phyloP scores from a whole-genome alignment of 2,113 vertebrate genomes.

The Ardeotis arabs region DNA sequence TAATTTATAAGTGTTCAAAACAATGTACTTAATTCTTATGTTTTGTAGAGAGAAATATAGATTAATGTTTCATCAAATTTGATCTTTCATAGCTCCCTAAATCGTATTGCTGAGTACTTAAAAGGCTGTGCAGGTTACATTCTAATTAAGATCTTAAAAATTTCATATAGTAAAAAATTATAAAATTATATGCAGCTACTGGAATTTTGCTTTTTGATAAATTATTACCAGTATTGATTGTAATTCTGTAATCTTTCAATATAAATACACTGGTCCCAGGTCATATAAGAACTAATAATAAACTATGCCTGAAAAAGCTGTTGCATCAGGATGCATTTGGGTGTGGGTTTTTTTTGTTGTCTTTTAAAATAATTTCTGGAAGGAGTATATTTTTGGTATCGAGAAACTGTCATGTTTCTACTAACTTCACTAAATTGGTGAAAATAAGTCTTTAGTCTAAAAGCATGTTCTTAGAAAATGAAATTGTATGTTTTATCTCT shows the following conservation, averaged over 20 bases:
- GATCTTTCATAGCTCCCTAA: neutral
- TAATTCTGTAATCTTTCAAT: neutral
- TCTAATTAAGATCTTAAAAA: neutral
- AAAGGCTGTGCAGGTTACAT: neutral
- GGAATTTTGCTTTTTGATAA: neutral
- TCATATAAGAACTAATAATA: neutral
- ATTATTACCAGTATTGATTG: neutral
- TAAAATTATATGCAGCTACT: neutral
- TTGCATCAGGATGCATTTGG: neutral
- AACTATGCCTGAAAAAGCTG: neutral
- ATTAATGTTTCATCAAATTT: neutral
- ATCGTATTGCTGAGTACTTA: neutral
- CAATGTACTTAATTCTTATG: neutral
- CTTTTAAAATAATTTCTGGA: neutral
- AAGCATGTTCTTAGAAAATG: neutral
- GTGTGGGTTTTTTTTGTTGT: fast-evolving
- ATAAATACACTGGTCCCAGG: neutral
- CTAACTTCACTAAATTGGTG: neutral
- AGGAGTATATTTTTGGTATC: neutral
- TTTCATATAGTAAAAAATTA: neutral
- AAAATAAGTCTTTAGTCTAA: neutral
- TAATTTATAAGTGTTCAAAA: neutral
- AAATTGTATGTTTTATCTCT: neutral
- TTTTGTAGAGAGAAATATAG: neutral
- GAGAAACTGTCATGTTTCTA: neutral